These are phyloP conservation scores for Caenorhabditis angaria DNA, from an alignment of 2,888 invertebrate species.

Conservation along the genomic window DNA sequence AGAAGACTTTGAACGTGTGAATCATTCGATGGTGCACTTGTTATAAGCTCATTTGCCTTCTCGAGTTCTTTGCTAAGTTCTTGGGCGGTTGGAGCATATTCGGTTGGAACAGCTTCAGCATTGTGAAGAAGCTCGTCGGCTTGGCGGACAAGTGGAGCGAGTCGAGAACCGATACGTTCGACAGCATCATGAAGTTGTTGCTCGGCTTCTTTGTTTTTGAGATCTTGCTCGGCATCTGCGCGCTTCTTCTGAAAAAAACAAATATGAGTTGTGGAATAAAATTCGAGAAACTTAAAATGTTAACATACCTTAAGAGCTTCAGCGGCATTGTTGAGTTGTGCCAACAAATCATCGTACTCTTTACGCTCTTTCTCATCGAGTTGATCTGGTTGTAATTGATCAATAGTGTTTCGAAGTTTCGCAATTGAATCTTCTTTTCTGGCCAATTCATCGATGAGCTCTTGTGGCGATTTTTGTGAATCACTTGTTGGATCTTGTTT, in stretches of 20 bases:
- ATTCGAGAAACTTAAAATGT: neutral
- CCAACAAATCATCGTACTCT: constrained; percentile 44
- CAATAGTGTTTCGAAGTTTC: constrained; percentile 33
- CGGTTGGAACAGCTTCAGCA: constrained; percentile 50
- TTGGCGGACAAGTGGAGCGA: constrained; percentile 48
- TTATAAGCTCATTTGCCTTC: constrained; percentile 21
- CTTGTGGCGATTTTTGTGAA: constrained; percentile 31
- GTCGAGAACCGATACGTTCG: constrained; percentile 28
- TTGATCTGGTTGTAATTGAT: constrained; percentile 29
- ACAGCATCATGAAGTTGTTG: constrained; percentile 24
- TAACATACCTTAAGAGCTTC: constrained; percentile 41
- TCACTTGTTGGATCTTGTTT: constrained; percentile 17
- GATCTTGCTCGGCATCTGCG: constrained; percentile 25
- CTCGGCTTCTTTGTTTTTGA: constrained; percentile 22
- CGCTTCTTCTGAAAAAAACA: constrained; percentile 30
- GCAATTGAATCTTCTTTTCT: constrained; percentile 35
- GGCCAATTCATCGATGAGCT: constrained; percentile 39
- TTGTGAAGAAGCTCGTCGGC: constrained; percentile 43
- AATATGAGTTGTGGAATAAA: neutral
- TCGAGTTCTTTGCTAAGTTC: constrained; percentile 41
- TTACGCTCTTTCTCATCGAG: constrained; percentile 45
- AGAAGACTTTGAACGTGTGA: constrained; percentile 34
- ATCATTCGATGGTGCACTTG: constrained; percentile 27
- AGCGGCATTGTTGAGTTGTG: constrained; percentile 47
- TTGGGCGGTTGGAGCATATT: constrained; percentile 45